phyloP scores from a whole-genome alignment of 1,140 invertebrate species.

The Eubasilissa regina region DNA sequence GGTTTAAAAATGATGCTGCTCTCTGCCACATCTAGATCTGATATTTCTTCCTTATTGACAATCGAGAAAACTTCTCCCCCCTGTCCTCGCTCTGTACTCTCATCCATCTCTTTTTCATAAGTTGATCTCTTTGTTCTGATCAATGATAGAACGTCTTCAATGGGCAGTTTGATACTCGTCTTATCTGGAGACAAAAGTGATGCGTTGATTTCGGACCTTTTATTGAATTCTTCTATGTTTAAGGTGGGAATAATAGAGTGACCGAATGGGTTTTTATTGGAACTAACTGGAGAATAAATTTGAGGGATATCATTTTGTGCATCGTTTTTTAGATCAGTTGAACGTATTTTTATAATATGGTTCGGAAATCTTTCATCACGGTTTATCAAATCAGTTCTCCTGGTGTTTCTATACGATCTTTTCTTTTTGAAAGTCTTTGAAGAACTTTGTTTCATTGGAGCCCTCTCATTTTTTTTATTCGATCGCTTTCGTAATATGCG shows the following conservation, averaged over 20 bases:
- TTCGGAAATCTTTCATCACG: slow-evolving; percentile 17
- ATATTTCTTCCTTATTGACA: slow-evolving; percentile 22
- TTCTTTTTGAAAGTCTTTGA: not conserved
- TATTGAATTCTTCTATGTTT: slow-evolving; percentile 1
- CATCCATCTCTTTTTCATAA: slow-evolving; percentile 4
- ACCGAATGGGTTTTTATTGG: not conserved
- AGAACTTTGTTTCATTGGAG: not conserved
- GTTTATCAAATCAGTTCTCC: not conserved
- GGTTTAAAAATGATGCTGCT: slow-evolving; percentile 49
- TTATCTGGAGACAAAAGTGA: not conserved
- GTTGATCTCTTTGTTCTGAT: slow-evolving; percentile 17
- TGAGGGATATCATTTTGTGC: not conserved
- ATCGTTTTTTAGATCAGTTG: not conserved
- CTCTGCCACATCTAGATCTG: slow-evolving; percentile 46
- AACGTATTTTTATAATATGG: not conserved
- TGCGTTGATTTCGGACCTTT: slow-evolving; percentile 9
- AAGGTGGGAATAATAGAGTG: not conserved
- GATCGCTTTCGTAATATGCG: not conserved
- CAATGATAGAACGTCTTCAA: slow-evolving; percentile 5
- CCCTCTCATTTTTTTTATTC: not conserved
- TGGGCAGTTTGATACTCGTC: not conserved
- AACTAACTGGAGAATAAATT: no score
- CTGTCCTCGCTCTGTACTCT: not conserved
- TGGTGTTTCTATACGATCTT: not conserved
- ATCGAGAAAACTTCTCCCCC: not conserved